Base-by-base conservation (phyloP, 30 jellyfish, hydroid and myxozoan genomes). In the Sanderia malayensis region DNA sequence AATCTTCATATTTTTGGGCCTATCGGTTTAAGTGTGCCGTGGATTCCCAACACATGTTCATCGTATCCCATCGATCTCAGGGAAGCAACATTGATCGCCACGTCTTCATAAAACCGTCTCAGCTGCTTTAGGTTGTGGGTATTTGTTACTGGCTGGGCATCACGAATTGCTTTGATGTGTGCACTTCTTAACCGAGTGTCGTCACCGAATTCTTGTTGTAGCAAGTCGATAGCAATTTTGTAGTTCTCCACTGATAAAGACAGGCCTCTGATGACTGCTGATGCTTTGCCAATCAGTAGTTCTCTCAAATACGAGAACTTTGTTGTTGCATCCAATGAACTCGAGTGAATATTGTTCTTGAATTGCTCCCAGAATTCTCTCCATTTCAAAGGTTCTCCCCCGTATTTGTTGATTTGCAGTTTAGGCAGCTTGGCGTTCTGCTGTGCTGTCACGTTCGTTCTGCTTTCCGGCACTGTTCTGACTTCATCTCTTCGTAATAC, bases 31-130 rank as follows among this genome's bases (percentile, higher is more conserved):
- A 4, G 44, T 76, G 0, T 27, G n/a, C 20, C 80, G 57, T 61
- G 88, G 88, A 76, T 46, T 15, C 79, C 61, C 81, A 61, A 44
- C 23, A 34, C n/a, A n/a, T n/a, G n/a, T n/a, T n/a, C n/a, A n/a
- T 57, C 24, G 24, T 8, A 57, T 8, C 20, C 69, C 69, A 57
- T n/a, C n/a, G 69, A 11, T 23, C 20, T 24, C 24, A 57, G 69
- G 11, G 69, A 11, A 8, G 69, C 69, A 57, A 8, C 11, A 57
- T 57, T 57, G 11, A 20, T 57, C 24, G 69, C 24, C 11, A 57
- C 24, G 24, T 57, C 69, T 57, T 57, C 69, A 24, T 57, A 57
- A 20, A 57, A 57, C 7, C 69, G 24, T 20, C 69, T 57, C 11
- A 57, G 24, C 69, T 57, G 11, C 23, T 20, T 57, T 20, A 57